Percentiles rank a stretch among this genome's conserved stretches.
phyloP scores from a whole-genome alignment of 2,113 vertebrate species.

The Andinoacara biseriatus region DNA sequence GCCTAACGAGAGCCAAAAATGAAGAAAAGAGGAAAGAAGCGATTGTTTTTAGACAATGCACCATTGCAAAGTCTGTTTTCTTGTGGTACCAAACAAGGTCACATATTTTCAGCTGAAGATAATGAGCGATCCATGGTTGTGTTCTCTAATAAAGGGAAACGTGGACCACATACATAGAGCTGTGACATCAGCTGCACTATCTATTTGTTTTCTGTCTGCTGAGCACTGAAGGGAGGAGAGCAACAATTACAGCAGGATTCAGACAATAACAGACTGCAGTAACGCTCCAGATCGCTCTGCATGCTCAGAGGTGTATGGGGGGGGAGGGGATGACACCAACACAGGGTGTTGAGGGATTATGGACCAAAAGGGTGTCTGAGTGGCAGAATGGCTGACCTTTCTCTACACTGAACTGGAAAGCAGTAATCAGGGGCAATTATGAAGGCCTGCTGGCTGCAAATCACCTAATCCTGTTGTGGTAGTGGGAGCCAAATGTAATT shows the following conservation, averaged over 20 bases:
- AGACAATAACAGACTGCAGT: slow-evolving; percentile 47
- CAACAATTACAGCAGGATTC: slow-evolving; percentile 32
- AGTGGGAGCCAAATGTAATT: slow-evolving; percentile 73
- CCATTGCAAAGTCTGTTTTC: slow-evolving; percentile 61
- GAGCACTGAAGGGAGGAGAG: slow-evolving; percentile 26
- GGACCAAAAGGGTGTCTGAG: slow-evolving; percentile 67
- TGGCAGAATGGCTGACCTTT: slow-evolving; percentile 71
- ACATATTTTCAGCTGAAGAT: slow-evolving; percentile 52
- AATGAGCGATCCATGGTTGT: slow-evolving; percentile 52
- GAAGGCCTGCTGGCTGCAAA: slow-evolving; percentile 67
- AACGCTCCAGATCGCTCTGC: slow-evolving; percentile 22
- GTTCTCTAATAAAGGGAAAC: slow-evolving; percentile 24
- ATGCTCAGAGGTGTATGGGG: slow-evolving; percentile 28
- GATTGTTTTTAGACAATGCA: slow-evolving; percentile 79
- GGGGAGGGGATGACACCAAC: slow-evolving; percentile 13
- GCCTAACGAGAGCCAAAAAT: slow-evolving; percentile 68
- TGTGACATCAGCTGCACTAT: slow-evolving; percentile 1
- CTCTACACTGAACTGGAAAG: slow-evolving; percentile 60
- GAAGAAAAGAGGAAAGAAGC: slow-evolving; percentile 64
- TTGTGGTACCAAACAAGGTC: slow-evolving; percentile 63
- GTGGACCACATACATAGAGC: slow-evolving; percentile 44
- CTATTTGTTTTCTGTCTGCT: slow-evolving; percentile 34
- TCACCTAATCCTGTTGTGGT: slow-evolving; percentile 75
- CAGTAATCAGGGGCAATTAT: slow-evolving; percentile 77
- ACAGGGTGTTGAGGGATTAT: slow-evolving; percentile 56